Percentiles rank a stretch among this genome's conserved stretches.
These are phyloP conservation scores for Sebastes nivosus DNA, from an alignment of 2,797 vertebrate genomes.

Conservation along the genomic window DNA sequence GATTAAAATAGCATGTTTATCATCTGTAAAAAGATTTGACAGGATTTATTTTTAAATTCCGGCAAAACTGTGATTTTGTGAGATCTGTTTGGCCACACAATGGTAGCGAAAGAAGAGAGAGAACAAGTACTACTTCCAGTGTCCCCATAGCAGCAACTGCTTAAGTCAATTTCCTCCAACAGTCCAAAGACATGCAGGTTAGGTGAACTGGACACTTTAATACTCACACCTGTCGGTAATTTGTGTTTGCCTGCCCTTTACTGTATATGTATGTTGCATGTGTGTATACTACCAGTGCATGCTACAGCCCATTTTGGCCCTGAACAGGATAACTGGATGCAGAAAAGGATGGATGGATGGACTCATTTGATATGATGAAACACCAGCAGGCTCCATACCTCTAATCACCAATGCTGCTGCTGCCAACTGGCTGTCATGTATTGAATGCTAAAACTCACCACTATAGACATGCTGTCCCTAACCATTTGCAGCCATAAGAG, in stretches of 20 bases:
- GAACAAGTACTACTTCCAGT: no score
- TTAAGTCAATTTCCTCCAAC: neutral
- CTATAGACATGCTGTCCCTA: neutral
- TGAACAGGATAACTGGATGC: neutral
- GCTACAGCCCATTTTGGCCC: neutral
- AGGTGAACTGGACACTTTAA: neutral
- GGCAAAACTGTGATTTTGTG: neutral
- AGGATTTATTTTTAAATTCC: neutral
- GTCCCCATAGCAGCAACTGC: neutral
- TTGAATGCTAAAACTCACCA: neutral
- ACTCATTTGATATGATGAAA: conserved; percentile 7
- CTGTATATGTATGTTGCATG: neutral
- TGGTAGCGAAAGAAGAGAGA: neutral
- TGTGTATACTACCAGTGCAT: neutral
- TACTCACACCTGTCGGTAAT: neutral
- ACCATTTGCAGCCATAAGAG: neutral
- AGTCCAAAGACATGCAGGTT: neutral
- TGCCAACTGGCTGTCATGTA: neutral
- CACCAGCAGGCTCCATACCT: neutral
- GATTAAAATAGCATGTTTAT: neutral
- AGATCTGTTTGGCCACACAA: neutral
- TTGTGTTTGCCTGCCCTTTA: neutral
- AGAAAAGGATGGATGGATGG: neutral
- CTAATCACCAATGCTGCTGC: neutral
- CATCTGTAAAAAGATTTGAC: neutral